Percentiles rank a stretch among this genome's conserved stretches.
Evolutionary conservation across 2,888 invertebrate species (phyloP).

Genomic region (Thymelicus sylvestris): DNA sequence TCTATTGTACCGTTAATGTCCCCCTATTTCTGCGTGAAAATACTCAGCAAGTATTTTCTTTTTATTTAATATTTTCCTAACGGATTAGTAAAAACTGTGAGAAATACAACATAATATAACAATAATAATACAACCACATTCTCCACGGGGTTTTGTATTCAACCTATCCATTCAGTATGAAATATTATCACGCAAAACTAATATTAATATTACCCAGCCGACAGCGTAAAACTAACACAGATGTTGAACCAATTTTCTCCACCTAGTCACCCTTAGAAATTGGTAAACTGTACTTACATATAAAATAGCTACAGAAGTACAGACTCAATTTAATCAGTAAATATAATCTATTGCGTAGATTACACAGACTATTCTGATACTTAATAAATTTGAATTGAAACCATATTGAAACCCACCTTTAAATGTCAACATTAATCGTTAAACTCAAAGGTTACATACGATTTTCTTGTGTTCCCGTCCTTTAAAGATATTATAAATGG

Average conservation of each 20-base stretch:
- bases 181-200: constrained; percentile 15
- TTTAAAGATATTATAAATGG: no score
- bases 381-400: not conserved
- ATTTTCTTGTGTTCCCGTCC: no score
- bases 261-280: not conserved
- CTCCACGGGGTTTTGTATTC: not conserved
- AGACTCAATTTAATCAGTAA: not conserved
- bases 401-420: not conserved
- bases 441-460: not conserved
- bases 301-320: not conserved
- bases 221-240: constrained; percentile 13
- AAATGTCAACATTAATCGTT: not conserved
- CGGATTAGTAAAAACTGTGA: not conserved
- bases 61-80: no score
- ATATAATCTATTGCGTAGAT: not conserved
- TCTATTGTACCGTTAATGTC: not conserved
- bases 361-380: not conserved
- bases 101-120: not conserved
- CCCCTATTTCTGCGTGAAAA: no score
- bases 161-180: constrained; percentile 25
- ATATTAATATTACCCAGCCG: constrained; percentile 15
- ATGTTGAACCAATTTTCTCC: constrained; percentile 1
- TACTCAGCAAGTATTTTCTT: no score
- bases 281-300: not conserved
- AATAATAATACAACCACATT: not conserved